Evolutionary conservation across 2,113 vertebrate genomes (phyloP).

Genomic region (Vulpes ferrilata): DNA sequence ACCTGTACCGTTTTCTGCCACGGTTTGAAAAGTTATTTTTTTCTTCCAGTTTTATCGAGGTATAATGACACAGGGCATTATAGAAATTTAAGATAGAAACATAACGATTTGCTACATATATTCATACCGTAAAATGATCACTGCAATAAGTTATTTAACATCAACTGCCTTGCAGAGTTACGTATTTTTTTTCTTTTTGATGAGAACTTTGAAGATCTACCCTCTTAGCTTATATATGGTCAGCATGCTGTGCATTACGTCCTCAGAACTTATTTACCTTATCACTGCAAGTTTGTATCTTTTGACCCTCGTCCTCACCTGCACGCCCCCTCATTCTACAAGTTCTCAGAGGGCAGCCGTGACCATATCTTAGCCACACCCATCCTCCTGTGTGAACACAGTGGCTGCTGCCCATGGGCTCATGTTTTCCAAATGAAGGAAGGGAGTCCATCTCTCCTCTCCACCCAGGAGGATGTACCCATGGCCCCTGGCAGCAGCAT

Average conservation of each 20-base stretch:
- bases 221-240: background rate
- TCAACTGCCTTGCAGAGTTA: background rate
- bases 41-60: background rate
- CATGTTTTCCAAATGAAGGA: background rate
- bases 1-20: background rate
- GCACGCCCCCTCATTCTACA: background rate
- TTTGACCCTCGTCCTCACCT: background rate
- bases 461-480: background rate
- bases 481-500: background rate
- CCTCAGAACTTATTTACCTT: background rate
- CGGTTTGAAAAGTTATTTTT: background rate
- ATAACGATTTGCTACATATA: background rate
- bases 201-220: background rate
- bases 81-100: background rate
- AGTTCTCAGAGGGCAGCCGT: background rate
- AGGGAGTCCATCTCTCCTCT: background rate
- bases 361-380: background rate
- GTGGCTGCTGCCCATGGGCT: background rate
- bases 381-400: background rate
- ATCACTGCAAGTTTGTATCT: background rate
- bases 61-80: background rate
- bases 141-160: background rate
- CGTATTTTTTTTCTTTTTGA: background rate
- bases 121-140: background rate
- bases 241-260: background rate